Percentiles rank a stretch among this genome's conserved stretches.
phyloP scores from a whole-genome alignment of 2,113 vertebrate genomes.

The Xenus cinereus region DNA sequence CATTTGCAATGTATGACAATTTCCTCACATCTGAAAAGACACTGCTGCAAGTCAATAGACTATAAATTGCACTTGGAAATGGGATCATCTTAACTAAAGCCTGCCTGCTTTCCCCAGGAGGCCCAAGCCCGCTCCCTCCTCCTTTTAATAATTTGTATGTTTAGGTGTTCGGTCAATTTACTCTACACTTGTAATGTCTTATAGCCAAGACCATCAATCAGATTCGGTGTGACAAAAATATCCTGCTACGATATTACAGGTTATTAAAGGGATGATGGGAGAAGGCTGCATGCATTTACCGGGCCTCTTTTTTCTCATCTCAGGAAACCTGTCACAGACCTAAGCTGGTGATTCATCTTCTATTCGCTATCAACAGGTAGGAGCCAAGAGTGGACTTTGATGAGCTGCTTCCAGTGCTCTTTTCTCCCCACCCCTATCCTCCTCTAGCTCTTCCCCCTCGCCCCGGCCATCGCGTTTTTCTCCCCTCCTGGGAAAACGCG shows the following conservation, averaged over 20 bases:
- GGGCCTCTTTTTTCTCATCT: constrained; percentile 83
- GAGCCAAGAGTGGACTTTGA: constrained; percentile 66
- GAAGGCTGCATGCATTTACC: constrained; percentile 74
- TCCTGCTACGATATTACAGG: constrained; percentile 84
- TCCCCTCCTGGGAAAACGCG: not conserved
- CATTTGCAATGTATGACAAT: constrained; percentile 98
- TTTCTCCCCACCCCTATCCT: not conserved
- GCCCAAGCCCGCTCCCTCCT: constrained; percentile 72
- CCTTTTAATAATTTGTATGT: constrained; percentile 99
- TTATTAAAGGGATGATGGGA: constrained; percentile 89
- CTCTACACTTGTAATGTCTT: constrained; percentile 82
- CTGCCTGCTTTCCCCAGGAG: constrained; percentile 79
- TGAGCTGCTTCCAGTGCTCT: constrained; percentile 72
- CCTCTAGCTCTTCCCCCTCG: not conserved
- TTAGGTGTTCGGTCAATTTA: constrained; percentile 91
- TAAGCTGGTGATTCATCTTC: constrained; percentile 84
- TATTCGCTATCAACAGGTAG: constrained; percentile 81
- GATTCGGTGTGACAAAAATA: constrained; percentile 80
- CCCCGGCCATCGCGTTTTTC: not conserved
- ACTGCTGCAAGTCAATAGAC: constrained; percentile 93
- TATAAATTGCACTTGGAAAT: constrained; percentile 94
- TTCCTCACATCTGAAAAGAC: constrained; percentile 91
- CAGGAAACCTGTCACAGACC: constrained; percentile 74
- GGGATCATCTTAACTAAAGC: constrained; percentile 89
- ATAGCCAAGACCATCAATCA: constrained; percentile 89